phyloP scores from a whole-genome alignment of 2,888 invertebrate genomes.

The Melieria picta region DNA sequence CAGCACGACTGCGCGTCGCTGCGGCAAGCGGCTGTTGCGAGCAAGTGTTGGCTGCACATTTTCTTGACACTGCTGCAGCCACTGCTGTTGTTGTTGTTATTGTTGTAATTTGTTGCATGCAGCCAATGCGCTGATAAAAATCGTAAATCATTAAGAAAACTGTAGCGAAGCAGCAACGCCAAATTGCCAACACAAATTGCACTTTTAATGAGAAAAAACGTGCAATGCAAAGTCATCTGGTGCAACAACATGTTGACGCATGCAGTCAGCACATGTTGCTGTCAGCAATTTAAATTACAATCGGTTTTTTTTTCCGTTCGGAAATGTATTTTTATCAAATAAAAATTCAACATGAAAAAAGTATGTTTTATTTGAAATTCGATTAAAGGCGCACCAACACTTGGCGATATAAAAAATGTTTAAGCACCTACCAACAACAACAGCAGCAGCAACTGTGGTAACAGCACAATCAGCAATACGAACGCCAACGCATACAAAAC shows the following conservation, averaged over 20 bases:
- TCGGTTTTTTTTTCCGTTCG: too few species aligned
- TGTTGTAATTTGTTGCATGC: background rate
- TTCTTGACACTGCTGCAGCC: conserved; percentile 9
- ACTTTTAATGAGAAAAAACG: too few species aligned
- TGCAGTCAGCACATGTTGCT: background rate
- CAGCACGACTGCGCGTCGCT: background rate
- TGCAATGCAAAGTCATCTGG: too few species aligned
- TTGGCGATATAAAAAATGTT: background rate
- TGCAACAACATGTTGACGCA: too few species aligned
- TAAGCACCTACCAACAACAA: background rate
- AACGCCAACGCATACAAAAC: background rate
- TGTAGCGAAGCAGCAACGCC: too few species aligned
- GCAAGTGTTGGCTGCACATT: background rate
- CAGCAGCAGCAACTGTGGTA: conserved; percentile 6
- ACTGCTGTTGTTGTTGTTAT: conserved; percentile 5
- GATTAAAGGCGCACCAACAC: background rate
- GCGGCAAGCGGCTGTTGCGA: background rate
- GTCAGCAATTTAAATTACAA: background rate
- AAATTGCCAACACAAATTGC: too few species aligned
- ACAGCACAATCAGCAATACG: conserved; percentile 3
- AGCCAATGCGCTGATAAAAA: background rate
- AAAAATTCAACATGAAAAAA: too few species aligned
- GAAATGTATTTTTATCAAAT: too few species aligned
- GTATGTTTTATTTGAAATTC: too few species aligned
- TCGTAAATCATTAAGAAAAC: background rate